Evolutionary conservation across 2,797 vertebrate genomes (phyloP).

Genomic region (Rhadinocentrus ornatus): DNA sequence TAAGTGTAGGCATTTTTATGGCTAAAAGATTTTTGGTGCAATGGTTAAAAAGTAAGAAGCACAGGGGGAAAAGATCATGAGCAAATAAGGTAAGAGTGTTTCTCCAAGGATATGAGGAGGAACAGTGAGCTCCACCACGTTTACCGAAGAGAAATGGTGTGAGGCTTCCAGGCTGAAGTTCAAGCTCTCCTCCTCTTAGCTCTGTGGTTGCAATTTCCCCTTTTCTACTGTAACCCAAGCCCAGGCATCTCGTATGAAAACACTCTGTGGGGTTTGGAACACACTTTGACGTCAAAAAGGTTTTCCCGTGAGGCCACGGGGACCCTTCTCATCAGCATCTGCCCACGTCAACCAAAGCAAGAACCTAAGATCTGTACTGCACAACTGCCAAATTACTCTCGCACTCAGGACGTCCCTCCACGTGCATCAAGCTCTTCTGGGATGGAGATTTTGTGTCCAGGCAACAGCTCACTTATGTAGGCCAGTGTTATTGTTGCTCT

Average conservation of each 20-base stretch:
- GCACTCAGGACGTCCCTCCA: slow-evolving; percentile 9
- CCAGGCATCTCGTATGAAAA: slow-evolving; percentile 72
- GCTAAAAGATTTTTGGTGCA: too few species aligned
- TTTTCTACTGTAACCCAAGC: slow-evolving; percentile 71
- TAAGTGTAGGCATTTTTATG: slow-evolving; percentile 25
- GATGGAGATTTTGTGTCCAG: slow-evolving; percentile 3
- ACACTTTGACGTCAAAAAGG: slow-evolving; percentile 78
- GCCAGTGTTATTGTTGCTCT: background rate
- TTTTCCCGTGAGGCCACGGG: slow-evolving; percentile 72
- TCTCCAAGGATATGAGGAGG: slow-evolving; percentile 5
- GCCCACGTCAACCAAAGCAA: slow-evolving; percentile 59
- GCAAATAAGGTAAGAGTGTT: slow-evolving; percentile 12
- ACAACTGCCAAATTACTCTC: slow-evolving; percentile 37
- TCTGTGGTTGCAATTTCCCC: slow-evolving; percentile 78
- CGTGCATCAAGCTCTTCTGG: background rate
- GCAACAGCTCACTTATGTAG: slow-evolving; percentile 12
- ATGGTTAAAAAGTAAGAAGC: background rate
- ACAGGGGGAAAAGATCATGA: background rate
- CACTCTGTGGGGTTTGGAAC: slow-evolving; percentile 65
- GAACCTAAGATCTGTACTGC: slow-evolving; percentile 34
- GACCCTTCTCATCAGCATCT: slow-evolving; percentile 60
- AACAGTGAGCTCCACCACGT: slow-evolving; percentile 3
- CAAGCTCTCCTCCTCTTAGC: slow-evolving; percentile 48
- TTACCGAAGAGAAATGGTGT: slow-evolving; percentile 16
- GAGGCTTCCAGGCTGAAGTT: slow-evolving; percentile 49